Base-by-base conservation (phyloP, 2,888 invertebrate species). In the Drosophila infuscata region DNA sequence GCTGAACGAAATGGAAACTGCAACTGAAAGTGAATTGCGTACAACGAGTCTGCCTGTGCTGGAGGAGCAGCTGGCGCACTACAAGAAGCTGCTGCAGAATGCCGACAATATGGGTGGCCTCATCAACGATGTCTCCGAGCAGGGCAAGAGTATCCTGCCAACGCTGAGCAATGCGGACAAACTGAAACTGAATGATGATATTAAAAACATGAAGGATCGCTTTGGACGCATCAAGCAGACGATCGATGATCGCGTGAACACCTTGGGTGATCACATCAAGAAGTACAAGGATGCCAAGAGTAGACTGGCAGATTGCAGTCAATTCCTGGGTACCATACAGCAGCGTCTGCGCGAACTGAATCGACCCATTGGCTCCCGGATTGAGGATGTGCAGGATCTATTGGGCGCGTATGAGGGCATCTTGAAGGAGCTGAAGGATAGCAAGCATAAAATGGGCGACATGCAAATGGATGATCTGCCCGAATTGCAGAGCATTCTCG, bases 1-100 rank as follows among this genome's bases (percentile, higher is more conserved):
- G 98, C 94, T 98, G 46, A 96, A 97, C 81, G 97, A 98, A 93
- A 97, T 97, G 35, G 98, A 98, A 93, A 96, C 97, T 0, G 96
- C 97, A 4, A 96, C 97, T 1, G 96, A 96, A 12, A 95, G 96
- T 38, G 97, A 98, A 89, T 94, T 98, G 5, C 95, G 97, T 51
- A 95, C 96, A 29, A 96, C 97, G 1, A 97, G 96, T 87, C 94
- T 97, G 29, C 97, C 97, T 81, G 95, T 97, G 0, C 93, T 98
- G 35, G 96, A 98, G 92, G 98, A 98, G 93, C 98, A 98, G 91
- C 93, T 97, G 49, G 95, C 95, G n/a, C 98, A 98, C 93, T 97
- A 97, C 88, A 96, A 96, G 79, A 96, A 96, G 89, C 93, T 98
- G 9, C 95, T 95, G 82, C 95, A 96, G 74, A 97, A 97, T 92